Evolutionary conservation across 2,888 invertebrate species (phyloP), one percentile per base, ranked within the genome.

Genomic region (Epirrita christyi): DNA sequence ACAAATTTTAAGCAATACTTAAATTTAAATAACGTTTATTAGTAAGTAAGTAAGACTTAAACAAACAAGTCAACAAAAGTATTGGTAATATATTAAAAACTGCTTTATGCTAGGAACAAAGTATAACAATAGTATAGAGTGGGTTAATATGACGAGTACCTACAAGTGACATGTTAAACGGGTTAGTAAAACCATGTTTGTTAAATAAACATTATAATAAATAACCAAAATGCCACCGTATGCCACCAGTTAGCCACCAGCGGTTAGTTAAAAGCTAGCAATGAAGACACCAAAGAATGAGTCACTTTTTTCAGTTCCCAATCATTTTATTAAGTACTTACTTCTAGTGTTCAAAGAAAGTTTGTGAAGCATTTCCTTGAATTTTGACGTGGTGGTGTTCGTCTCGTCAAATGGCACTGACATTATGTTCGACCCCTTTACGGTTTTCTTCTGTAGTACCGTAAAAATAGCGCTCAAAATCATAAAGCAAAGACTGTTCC

Each of bases 401-500:
- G 93, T 93, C 76, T 95, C 94, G 78, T 96, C 94, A 81, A 96
- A 95, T 55, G 93, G 93, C 63, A 93, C 85, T 66, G 94, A 90
- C 4, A 86, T 93, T 76, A 92, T 92, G 41, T 71, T 62, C 45
- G 93, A 93, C 27, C 94, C 86, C 36, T 56, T 59, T 0, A 86
- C 88, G 70, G 81, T 80, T 63, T 89, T 84, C 64, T 83, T 84
- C 66, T 83, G 81, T 14, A 92, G 75, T 0, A 88, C 90, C 0
- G 86, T 81, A 71, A 93, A 95, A 36, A 96, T 93, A 0, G 95
- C 94, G 55, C 94, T 94, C 69, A 97, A 86, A 4, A 95, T 95
- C 76, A 97, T 94, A 81, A 95, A 95, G 75, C 97, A 97, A 51
- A 95, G 94, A 46, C 97, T 96, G 81, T 96, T 94, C 6, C 96